A percentile compares a stretch with the other conserved stretches of the same genome.
Evolutionary conservation across 2,797 vertebrate species (phyloP).

Genomic region (Coluber constrictor): DNA sequence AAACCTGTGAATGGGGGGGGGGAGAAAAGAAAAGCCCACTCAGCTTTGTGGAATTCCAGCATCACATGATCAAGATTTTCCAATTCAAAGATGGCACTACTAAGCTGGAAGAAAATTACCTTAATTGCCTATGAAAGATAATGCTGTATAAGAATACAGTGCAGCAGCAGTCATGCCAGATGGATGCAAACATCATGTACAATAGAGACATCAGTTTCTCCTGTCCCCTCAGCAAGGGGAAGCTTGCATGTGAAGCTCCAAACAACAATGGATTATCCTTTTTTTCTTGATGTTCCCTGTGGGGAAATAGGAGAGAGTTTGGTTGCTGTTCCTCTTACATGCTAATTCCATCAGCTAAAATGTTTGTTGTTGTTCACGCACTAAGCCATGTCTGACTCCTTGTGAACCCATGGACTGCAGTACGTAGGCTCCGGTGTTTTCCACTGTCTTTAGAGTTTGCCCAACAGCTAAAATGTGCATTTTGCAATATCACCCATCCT

Average conservation of each 20-base stretch:
- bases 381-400: not conserved
- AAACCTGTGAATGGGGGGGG: not conserved
- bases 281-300: not conserved
- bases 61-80: not conserved
- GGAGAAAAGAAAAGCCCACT: not conserved
- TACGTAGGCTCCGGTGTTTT: not conserved
- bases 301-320: not conserved
- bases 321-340: not conserved
- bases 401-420: not conserved
- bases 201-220: not conserved
- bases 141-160: not conserved
- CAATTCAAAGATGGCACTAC: not conserved
- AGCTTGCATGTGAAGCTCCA: not conserved
- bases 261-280: not conserved
- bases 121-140: not conserved
- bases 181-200: not conserved
- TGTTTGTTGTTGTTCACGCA: not conserved
- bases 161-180: not conserved
- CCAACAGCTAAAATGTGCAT: not conserved
- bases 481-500: not conserved
- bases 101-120: not conserved
- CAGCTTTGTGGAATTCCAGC: not conserved
- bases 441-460: not conserved
- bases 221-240: not conserved
- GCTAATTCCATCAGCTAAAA: not conserved